Evolutionary conservation across 2,888 invertebrate genomes (phyloP).

Genomic region (Archips crataeganus): DNA sequence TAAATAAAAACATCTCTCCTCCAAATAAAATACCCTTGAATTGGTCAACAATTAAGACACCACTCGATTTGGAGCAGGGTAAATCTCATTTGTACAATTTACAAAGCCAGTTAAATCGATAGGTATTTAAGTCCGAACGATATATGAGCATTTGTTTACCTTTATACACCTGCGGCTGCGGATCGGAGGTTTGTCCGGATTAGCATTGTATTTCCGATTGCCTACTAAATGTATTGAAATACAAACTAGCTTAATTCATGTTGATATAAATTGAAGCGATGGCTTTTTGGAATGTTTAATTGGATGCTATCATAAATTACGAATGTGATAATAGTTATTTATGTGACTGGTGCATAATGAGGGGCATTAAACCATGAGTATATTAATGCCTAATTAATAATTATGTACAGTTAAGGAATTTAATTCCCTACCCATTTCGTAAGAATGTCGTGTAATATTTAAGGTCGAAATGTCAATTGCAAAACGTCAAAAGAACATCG

Average conservation of each 20-base stretch:
- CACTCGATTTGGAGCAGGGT: constrained; percentile 35
- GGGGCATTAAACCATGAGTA: too few relatives aligned
- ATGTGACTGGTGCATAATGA: too few relatives aligned
- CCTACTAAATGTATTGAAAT: constrained; percentile 1
- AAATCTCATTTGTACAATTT: constrained; percentile 42
- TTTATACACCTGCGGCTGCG: constrained; percentile 39
- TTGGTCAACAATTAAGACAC: constrained; percentile 42
- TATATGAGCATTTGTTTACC: constrained; percentile 42
- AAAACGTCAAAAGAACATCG: too few relatives aligned
- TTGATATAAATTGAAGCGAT: background rate
- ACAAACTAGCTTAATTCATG: constrained; percentile 5
- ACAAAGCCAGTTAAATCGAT: constrained; percentile 42
- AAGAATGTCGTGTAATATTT: too few relatives aligned
- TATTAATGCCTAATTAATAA: too few relatives aligned
- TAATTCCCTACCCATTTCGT: too few relatives aligned
- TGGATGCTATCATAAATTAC: too few relatives aligned
- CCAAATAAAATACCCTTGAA: constrained; percentile 34
- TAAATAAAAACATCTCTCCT: constrained; percentile 16
- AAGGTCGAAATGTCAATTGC: too few relatives aligned
- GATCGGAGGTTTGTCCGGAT: constrained; percentile 24
- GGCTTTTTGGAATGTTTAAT: too few relatives aligned
- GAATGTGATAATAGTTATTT: too few relatives aligned
- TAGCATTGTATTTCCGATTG: constrained; percentile 10
- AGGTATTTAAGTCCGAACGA: constrained; percentile 42
- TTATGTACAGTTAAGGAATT: too few relatives aligned